phyloP scores from a whole-genome alignment of 2,797 vertebrate species.

The Mico argentatus region DNA sequence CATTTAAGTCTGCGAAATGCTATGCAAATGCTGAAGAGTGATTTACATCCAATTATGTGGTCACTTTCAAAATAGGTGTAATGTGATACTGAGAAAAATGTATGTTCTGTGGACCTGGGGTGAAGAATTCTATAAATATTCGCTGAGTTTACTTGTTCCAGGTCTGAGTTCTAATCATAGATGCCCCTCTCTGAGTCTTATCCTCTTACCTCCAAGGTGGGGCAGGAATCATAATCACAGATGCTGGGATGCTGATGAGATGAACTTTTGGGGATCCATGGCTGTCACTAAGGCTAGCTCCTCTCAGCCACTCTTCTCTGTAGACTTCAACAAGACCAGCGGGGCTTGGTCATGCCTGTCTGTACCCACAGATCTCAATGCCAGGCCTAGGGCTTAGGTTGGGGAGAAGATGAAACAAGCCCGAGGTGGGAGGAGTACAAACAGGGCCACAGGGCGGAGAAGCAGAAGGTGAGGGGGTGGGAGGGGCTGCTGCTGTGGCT shows the following conservation, averaged over 20 bases:
- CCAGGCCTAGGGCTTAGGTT: background rate
- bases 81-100: no score
- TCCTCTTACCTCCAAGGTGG: background rate
- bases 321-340: background rate
- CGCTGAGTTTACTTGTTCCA: no score
- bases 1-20: no score
- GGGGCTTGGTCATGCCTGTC: fast-evolving
- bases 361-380: background rate
- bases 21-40: no score
- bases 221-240: fast-evolving
- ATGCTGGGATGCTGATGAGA: fast-evolving
- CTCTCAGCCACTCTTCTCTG: background rate
- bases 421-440: fast-evolving
- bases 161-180: no score
- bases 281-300: fast-evolving
- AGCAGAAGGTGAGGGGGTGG: fast-evolving
- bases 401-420: background rate
- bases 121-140: no score
- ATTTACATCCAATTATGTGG: no score
- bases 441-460: fast-evolving
- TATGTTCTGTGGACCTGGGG: no score
- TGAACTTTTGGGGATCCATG: background rate
- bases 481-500: fast-evolving
- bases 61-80: no score
- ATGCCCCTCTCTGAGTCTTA: background rate